A percentile compares a stretch with the other conserved stretches of the same genome.
These are phyloP conservation scores for Cirrhinus mrigala DNA, from an alignment of 2,797 vertebrate genomes.

Conservation along the genomic window DNA sequence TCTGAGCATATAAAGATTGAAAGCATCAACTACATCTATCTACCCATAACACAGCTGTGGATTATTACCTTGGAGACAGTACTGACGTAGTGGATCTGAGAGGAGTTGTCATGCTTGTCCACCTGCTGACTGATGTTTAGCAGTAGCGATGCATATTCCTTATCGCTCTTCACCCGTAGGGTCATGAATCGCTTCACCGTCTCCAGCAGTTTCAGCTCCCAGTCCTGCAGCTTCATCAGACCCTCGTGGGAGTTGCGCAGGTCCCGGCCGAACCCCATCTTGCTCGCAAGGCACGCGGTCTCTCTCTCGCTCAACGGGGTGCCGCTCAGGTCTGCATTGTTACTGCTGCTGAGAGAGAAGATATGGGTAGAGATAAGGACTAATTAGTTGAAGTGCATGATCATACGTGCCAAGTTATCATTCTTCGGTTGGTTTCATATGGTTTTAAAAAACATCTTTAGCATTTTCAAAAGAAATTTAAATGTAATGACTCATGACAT, in stretches of 20 bases:
- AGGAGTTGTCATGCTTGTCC: conserved; percentile 88
- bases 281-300: conserved; percentile 69
- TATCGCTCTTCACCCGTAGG: conserved; percentile 94
- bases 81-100: conserved; percentile 89
- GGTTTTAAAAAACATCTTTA: neutral
- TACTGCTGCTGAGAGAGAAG: conserved; percentile 36
- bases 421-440: neutral
- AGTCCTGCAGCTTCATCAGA: conserved; percentile 95
- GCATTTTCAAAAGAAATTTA: neutral
- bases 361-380: neutral
- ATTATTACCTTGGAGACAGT: conserved; percentile 90
- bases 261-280: conserved; percentile 97
- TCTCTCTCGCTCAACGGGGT: conserved; percentile 62
- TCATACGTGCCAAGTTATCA: neutral
- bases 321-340: conserved; percentile 78
- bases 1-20: neutral
- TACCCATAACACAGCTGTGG: neutral
- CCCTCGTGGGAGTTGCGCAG: conserved; percentile 94
- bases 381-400: neutral
- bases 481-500: neutral
- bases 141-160: conserved; percentile 93
- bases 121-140: conserved; percentile 95
- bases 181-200: conserved; percentile 97
- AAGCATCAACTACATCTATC: neutral
- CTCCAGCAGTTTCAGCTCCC: conserved; percentile 94